These are phyloP conservation scores for Artemisiospiza belli DNA, from an alignment of 2,113 vertebrate species.

Conservation along the genomic window DNA sequence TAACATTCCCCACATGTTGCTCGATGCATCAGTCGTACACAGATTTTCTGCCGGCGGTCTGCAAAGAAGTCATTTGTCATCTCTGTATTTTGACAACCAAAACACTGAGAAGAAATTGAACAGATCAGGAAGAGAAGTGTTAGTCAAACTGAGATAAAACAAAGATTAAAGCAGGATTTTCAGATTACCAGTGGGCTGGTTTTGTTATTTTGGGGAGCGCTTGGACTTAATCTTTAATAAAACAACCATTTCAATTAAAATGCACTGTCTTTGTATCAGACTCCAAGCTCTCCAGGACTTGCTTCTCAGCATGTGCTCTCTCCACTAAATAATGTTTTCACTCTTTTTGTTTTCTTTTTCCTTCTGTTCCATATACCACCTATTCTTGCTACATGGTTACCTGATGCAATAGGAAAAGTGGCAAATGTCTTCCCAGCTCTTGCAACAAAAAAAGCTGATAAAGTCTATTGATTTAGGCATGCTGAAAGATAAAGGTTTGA, in stretches of 20 bases:
- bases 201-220: neutral
- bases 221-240: neutral
- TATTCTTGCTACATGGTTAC: neutral
- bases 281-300: neutral
- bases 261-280: neutral
- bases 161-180: constrained; percentile 29
- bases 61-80: neutral
- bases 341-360: neutral
- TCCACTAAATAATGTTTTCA: neutral
- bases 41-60: neutral
- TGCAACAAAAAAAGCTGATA: neutral
- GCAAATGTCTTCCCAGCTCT: neutral
- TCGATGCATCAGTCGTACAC: neutral
- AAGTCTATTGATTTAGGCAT: neutral
- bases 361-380: neutral
- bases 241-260: neutral
- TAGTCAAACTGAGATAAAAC: constrained; percentile 51
- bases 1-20: neutral
- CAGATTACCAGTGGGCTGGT: neutral
- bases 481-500: neutral
- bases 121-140: neutral
- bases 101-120: neutral
- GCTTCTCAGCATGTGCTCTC: neutral
- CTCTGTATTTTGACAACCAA: constrained; percentile 34
- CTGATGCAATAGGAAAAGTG: neutral